Conservation (phyloP, 1,140 invertebrate species). For the Papilio glaucus region DNA sequence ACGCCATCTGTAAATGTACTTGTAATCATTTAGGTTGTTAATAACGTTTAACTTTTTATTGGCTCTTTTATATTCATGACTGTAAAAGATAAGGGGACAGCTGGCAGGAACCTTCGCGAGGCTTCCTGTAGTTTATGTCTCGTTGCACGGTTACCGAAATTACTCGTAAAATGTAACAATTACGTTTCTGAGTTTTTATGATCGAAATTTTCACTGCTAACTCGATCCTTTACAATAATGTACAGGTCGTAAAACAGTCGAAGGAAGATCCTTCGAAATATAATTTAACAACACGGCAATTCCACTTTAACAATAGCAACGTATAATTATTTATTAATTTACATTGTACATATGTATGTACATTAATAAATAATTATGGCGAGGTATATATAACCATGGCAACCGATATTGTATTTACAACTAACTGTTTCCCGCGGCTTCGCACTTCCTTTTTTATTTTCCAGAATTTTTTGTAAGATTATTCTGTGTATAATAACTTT, state of each 20-base stretch:
- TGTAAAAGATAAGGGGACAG: constrained; percentile 1
- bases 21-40: too few species aligned
- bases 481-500: too few species aligned
- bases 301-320: too few species aligned
- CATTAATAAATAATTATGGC: too few species aligned
- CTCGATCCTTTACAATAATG: background rate
- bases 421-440: too few species aligned
- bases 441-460: background rate
- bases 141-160: constrained; percentile 12
- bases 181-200: background rate
- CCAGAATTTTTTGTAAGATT: too few species aligned
- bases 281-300: too few species aligned
- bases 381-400: too few species aligned
- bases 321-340: too few species aligned
- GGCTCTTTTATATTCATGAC: background rate
- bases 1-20: too few species aligned
- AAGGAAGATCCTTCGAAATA: background rate
- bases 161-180: constrained; percentile 18
- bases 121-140: constrained; percentile 6
- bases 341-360: too few species aligned
- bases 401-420: too few species aligned
- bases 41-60: constrained; percentile 2
- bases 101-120: background rate
- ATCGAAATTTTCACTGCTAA: constrained; percentile 15
- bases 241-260: background rate